Conservation (phyloP, 2,888 invertebrate genomes). For the Gymnosoma rotundatum region DNA sequence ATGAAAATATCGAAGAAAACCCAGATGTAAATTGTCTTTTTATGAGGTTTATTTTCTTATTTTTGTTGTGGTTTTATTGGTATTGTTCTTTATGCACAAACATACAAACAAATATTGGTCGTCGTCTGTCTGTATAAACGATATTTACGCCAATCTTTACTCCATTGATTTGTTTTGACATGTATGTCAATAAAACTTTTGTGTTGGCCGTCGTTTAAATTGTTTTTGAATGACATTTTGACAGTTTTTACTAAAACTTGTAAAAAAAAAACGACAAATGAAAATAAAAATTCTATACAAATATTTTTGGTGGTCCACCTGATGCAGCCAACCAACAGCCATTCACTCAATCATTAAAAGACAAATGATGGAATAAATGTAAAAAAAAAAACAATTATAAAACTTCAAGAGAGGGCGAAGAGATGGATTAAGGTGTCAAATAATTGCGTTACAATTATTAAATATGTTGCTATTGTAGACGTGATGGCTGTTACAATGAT, state of each 20-base stretch:
- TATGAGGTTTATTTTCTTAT: neutral
- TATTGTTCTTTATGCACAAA: neutral
- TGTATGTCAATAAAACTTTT: conserved; percentile 63
- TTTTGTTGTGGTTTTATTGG: neutral
- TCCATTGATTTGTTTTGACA: conserved; percentile 66
- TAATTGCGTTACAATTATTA: conserved; percentile 2
- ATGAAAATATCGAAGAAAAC: neutral
- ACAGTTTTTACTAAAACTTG: conserved; percentile 54
- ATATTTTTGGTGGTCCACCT: conserved; percentile 68
- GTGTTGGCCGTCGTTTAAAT: conserved; percentile 66
- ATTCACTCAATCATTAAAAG: conserved; percentile 51
- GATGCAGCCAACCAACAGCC: conserved; percentile 34
- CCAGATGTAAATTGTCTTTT: conserved; percentile 11
- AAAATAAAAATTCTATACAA: conserved; percentile 30
- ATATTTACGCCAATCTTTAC: conserved; percentile 53
- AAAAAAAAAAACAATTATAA: neutral
- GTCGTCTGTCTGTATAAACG: conserved; percentile 16
- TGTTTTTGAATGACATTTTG: conserved; percentile 67
- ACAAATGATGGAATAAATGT: conserved; percentile 51
- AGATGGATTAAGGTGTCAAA: conserved; percentile 8
- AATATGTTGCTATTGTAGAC: neutral
- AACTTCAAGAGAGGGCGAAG: neutral
- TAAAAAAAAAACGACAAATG: conserved; percentile 14
- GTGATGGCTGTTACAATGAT: too few relatives aligned
- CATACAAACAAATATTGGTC: neutral